These are phyloP conservation scores for Scaptomyza graminum DNA, from an alignment of 1,140 invertebrate species.

Conservation along the genomic window DNA sequence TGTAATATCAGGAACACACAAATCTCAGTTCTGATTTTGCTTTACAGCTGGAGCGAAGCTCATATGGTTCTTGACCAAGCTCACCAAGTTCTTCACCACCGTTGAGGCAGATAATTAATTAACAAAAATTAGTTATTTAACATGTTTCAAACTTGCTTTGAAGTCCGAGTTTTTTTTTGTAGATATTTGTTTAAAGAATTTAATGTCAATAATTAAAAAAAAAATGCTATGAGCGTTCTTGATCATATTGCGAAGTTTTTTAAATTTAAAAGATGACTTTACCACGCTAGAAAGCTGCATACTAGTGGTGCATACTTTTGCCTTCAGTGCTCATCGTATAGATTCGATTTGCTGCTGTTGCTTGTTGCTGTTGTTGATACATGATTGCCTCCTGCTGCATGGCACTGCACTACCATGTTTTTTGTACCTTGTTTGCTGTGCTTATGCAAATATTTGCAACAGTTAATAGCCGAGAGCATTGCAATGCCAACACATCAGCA, in stretches of 20 bases:
- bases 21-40: too few species aligned
- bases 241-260: conserved; percentile 38
- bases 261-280: conserved; percentile 20
- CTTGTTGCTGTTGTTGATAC: conserved; percentile 32
- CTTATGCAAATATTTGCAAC: conserved; percentile 72
- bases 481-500: conserved; percentile 60
- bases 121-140: too few species aligned
- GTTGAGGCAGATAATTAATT: too few species aligned
- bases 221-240: background rate
- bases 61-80: too few species aligned
- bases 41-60: too few species aligned
- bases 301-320: background rate
- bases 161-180: too few species aligned
- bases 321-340: conserved; percentile 13
- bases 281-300: background rate
- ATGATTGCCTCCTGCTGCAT: conserved; percentile 26
- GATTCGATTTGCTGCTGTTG: background rate
- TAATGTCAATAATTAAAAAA: too few species aligned
- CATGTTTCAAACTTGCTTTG: too few species aligned
- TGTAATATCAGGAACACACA: too few species aligned
- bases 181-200: too few species aligned
- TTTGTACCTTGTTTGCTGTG: conserved; percentile 62
- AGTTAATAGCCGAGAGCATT: conserved; percentile 76
- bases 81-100: too few species aligned
- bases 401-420: conserved; percentile 40